Conservation (phyloP, 2,888 invertebrate genomes). For the Drosophila heteroneura region DNA sequence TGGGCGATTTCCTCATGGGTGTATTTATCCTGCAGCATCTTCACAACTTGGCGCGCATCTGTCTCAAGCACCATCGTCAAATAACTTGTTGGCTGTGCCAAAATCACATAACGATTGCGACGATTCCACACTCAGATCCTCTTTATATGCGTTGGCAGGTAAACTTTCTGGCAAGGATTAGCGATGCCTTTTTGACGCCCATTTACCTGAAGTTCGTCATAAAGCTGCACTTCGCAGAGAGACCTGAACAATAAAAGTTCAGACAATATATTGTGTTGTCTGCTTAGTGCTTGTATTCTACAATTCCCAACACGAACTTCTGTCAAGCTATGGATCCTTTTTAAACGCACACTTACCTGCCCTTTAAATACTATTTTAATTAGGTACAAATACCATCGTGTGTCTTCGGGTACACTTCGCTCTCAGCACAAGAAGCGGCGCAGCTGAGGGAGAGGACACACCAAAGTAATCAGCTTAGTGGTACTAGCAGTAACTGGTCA, state of each 20-base stretch:
- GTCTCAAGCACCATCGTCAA: constrained; percentile 39
- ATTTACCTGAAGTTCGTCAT: not conserved
- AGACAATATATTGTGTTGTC: too few species aligned
- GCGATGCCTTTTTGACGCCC: constrained; percentile 25
- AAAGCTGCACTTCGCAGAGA: not conserved
- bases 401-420: not conserved
- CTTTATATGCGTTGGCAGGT: constrained; percentile 45
- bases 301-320: not conserved
- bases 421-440: not conserved
- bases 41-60: constrained; percentile 37
- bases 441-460: not conserved
- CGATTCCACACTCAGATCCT: not conserved
- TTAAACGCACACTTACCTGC: not conserved
- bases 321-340: not conserved
- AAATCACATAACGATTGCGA: constrained; percentile 35
- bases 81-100: constrained; percentile 46
- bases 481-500: not conserved
- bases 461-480: not conserved
- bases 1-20: constrained; percentile 57
- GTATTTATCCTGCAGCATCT: constrained; percentile 37
- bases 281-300: not conserved
- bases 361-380: not conserved
- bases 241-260: not conserved
- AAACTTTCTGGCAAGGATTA: constrained; percentile 7
- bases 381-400: not conserved